Base-by-base conservation (phyloP, 2,797 vertebrate genomes). In the Argentina silus region DNA sequence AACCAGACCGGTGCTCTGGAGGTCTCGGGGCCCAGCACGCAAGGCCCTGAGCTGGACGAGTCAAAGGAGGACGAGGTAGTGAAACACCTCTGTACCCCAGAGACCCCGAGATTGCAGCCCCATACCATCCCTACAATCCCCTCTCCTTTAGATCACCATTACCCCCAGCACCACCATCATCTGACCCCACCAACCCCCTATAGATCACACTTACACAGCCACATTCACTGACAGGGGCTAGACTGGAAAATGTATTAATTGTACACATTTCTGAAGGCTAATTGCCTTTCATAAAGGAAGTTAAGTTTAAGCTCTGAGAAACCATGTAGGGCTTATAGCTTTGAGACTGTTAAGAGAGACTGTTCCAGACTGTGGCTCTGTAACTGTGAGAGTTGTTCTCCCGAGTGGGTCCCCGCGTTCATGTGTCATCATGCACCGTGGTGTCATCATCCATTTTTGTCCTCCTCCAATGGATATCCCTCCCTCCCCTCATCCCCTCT, bases 11-110 rank as follows among this genome's bases (percentile, higher is more conserved):
- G 89, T 56, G 84, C 81, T 15, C 85, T 91, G 12, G 23, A 21
- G 61, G 83, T 85, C 70, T 6, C 88, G 45, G 89, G 76, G 80
- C 91, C 91, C 82, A 93, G 91, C 27, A 4, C 27, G 4, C 27
- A 36, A 36, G 27, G 4, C 88, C 91, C 74, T 59, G 90, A 94
- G 85, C 59, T 61, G 59, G 59, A 94, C 84, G 92, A 94, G 77
- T 90, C 65, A 80, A 90, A 78, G 82, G 94, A 93, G 83, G 93
- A 94, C 2, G 93, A 96, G 96, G 95, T 97, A 96, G 95, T 12
- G 83, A 75, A 27, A 6, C 53, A 57, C 17, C 7, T 69, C 55
- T 77, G 73, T 48, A 59, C 79, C 78, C 42, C 11, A 65, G 65
- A 51, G 60, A 57, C 27, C 77, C 75, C 50, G 43, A 68, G 69